Conservation (phyloP, 2,888 invertebrate species). For the Trichogramma evanescens region DNA sequence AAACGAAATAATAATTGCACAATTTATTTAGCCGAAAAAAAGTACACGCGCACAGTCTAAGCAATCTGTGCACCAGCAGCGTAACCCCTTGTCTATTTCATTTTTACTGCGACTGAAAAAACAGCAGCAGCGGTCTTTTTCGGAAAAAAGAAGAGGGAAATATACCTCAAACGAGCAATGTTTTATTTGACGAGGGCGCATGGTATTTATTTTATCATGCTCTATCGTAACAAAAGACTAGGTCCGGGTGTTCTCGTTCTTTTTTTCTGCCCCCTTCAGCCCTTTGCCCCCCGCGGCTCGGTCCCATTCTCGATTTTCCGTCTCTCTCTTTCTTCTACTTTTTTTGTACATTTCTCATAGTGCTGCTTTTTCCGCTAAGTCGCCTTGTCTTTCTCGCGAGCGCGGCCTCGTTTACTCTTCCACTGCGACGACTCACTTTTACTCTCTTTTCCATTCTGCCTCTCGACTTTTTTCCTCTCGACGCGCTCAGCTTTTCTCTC, state of each 20-base stretch:
- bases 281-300: background rate
- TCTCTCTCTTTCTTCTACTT: background rate
- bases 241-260: background rate
- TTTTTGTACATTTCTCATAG: no score
- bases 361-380: no score
- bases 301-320: constrained; percentile 5
- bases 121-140: no score
- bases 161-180: background rate
- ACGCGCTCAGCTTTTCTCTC: background rate
- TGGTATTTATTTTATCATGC: constrained; percentile 4
- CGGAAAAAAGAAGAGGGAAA: no score
- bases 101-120: no score
- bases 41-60: no score
- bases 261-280: background rate
- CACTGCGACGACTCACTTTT: background rate
- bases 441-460: background rate
- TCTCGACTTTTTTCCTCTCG: background rate
- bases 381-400: background rate
- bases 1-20: no score
- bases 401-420: background rate
- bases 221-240: constrained; percentile 5
- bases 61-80: no score
- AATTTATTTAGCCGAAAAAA: no score
- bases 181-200: background rate
- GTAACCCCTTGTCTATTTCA: no score